Base-by-base conservation (phyloP, 2,797 vertebrate species). In the Syncerus caffer region DNA sequence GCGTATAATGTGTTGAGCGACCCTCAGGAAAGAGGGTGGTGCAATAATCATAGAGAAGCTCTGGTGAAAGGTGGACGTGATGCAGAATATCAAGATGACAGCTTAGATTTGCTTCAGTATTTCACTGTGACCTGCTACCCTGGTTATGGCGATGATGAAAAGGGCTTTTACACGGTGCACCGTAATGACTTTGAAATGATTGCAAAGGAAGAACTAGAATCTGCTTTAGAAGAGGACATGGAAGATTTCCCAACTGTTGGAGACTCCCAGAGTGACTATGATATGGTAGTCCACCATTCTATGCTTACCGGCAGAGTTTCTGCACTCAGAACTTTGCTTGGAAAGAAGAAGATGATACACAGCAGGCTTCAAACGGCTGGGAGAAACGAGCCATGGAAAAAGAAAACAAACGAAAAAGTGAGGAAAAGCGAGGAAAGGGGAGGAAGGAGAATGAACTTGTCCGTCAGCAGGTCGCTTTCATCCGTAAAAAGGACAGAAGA, bases 381-480 rank as follows among this genome's bases (percentile, higher is more conserved):
- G 99, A 99, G 98, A 99, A 99, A 90, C 98, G 99, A 38, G 99
- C 99, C 74, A 99, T 99, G 99, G 99, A 99, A 98, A 99, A 99
- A 97, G 99, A 99, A 94, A 99, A 99, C 99, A 58, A 60, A 29
- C 3, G 29, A 60, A 60, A 31, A 31, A 62, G 58, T 1, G 27
- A 62, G 27, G 27, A 62, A 31, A 31, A 31, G 27, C 14, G 29
- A 62, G 6, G 14, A 31, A 31, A 15, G 55, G 3, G 55, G 21
- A 99, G 99, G 62, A 99, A 99, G 97, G 99, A 99, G 98, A 99
- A 99, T 0, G 99, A 99, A 95, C 98, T 99, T 2, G 98, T 99
- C 85, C 99, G 99, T 0, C 99, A 99, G 83, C 99, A 99, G 0
- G 99, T 99, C 80, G 99, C 99, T 11, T 99, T 99, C 55, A 98